Evolutionary conservation across 2,888 invertebrate species (phyloP).

Genomic region (Acleris literana): DNA sequence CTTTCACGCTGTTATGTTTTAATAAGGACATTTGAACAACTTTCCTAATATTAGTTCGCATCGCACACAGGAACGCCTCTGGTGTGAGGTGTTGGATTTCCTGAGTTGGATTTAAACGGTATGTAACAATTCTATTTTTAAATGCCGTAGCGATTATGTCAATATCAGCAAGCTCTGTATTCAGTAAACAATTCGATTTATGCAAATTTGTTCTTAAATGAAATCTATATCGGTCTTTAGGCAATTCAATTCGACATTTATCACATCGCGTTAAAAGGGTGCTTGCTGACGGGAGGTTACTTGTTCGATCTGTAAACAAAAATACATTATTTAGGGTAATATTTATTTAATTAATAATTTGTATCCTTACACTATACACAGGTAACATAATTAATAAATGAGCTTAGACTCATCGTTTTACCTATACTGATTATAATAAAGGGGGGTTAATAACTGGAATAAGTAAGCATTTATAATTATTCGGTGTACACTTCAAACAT

Average conservation of each 20-base stretch:
- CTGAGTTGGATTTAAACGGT: conserved; percentile 29
- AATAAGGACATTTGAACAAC: conserved; percentile 24
- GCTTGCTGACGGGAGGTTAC: background rate
- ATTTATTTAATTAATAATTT: background rate
- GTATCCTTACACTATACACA: too few species aligned
- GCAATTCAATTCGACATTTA: conserved; percentile 10
- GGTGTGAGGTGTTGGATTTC: background rate
- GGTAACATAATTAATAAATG: too few species aligned
- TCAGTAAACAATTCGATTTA: conserved; percentile 38
- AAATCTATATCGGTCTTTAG: conserved; percentile 28
- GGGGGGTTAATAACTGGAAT: background rate
- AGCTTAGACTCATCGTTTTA: too few species aligned
- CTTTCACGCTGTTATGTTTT: conserved; percentile 29
- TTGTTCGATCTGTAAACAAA: conserved; percentile 15
- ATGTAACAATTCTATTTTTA: conserved; percentile 38
- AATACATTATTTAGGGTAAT: background rate
- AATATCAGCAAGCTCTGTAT: conserved; percentile 29
- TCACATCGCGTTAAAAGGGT: conserved; percentile 7
- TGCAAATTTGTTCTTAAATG: conserved; percentile 37
- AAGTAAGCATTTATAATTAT: too few species aligned
- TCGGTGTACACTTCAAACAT: background rate
- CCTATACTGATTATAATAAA: background rate
- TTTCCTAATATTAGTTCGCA: conserved; percentile 3
- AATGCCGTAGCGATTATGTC: conserved; percentile 37
- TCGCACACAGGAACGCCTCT: background rate